These are phyloP conservation scores for Typhlichthys eigenmanni DNA, from an alignment of 2,797 vertebrate genomes.

Conservation along the genomic window DNA sequence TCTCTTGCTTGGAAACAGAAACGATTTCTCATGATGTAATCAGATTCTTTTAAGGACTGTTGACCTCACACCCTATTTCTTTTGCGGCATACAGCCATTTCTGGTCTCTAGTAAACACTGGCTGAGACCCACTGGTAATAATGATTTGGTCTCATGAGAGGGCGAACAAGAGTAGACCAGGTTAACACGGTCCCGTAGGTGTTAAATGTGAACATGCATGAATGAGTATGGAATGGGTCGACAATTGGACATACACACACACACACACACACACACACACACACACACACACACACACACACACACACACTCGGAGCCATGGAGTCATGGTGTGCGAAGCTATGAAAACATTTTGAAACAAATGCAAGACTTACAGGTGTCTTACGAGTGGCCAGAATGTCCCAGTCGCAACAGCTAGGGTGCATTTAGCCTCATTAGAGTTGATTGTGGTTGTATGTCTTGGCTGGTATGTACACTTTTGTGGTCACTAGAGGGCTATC, in stretches of 20 bases:
- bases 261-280: conserved; percentile 1
- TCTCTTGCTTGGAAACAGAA: conserved; percentile 17
- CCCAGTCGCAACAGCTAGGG: conserved; percentile 20
- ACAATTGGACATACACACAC: neutral
- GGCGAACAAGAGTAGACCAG: conserved; percentile 37
- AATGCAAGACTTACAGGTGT: too few species aligned
- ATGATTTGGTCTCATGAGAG: conserved; percentile 55
- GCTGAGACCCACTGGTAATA: conserved; percentile 31
- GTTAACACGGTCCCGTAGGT: conserved; percentile 38
- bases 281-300: conserved; percentile 4
- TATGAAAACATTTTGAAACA: conserved; percentile 23
- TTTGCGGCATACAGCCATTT: conserved; percentile 10
- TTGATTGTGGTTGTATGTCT: conserved; percentile 34
- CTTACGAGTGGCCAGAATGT: neutral
- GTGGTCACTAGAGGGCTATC: conserved; percentile 70
- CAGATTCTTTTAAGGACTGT: conserved; percentile 42
- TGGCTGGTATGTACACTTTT: conserved; percentile 47
- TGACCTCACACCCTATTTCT: conserved; percentile 3
- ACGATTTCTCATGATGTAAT: conserved; percentile 55
- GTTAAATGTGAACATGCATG: neutral
- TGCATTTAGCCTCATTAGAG: conserved; percentile 46
- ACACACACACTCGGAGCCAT: conserved; percentile 13
- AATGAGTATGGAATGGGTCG: neutral
- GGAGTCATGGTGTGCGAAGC: conserved; percentile 8
- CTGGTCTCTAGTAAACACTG: conserved; percentile 40